Evolutionary conservation across 2,888 invertebrate species (phyloP), one percentile per base, ranked within the genome.

Genomic region (Agrochola lychnidis): DNA sequence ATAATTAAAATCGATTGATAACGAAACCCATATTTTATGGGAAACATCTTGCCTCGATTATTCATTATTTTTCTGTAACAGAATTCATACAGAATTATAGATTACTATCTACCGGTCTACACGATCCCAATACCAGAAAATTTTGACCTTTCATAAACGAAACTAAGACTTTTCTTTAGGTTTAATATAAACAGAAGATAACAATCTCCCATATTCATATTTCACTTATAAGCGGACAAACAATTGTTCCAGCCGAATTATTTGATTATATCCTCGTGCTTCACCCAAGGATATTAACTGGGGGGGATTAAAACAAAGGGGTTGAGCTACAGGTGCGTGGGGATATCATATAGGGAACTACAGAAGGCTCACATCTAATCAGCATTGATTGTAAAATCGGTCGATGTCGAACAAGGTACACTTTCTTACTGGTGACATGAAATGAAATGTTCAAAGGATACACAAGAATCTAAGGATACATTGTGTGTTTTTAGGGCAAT

Each of bases 251-350:
- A 57, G 36, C 42, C 16, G 53, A 82, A 73, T 84, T 76, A 81
- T 77, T 88, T 80, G 78, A 82, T 86, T 73, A 84, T 77, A 77
- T 73, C 51, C 73, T 51, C 66, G 62, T 67, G 30, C 64, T 85
- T 69, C 69, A 78, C 53, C 70, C 68, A 53, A 86, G 69, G 74
- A 82, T 86, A 82, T 86, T 86, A 78, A 78, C 75, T 61, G 79
- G 59, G 73, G 68, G 68, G 76, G 70, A 70, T 80, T 88, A 81
- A 86, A 88, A 82, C 76, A 86, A 86, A 86, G 69, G 79, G 76
- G 57, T 76, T 78, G n/a, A 53, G 78, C 88, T 88, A 87, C 87
- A 87, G 87, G 87, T 87, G 88, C 66, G 86, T 64, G 30, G 1
- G n/a, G 22, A 25, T 30, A 53, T 6, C 0, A 12, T 1, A 4